phyloP scores from a whole-genome alignment of 2,888 invertebrate genomes.

The Bursaphelenchus okinawaensis region DNA sequence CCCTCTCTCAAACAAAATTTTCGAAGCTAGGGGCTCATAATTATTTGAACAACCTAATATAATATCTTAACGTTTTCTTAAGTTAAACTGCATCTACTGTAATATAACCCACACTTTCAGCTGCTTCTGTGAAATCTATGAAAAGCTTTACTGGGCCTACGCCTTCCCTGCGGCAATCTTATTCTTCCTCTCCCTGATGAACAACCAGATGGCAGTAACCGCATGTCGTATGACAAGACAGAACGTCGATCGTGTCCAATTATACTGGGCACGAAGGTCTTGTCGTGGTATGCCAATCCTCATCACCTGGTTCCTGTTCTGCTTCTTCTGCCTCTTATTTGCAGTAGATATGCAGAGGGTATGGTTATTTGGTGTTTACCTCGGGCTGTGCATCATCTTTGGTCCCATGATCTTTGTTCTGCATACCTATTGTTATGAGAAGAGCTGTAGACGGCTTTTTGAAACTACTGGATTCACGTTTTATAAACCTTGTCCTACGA shows the following conservation, averaged over 20 bases:
- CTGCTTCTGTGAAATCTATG: slow-evolving; percentile 19
- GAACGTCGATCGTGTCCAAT: slow-evolving; percentile 17
- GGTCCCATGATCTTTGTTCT: slow-evolving; percentile 24
- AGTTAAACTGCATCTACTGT: no score
- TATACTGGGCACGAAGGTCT: slow-evolving; percentile 24
- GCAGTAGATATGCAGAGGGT: slow-evolving; percentile 23
- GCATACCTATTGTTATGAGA: slow-evolving; percentile 24
- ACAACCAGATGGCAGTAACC: slow-evolving; percentile 17
- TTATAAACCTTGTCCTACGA: slow-evolving; percentile 8
- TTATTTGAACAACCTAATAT: no score
- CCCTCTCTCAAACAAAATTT: no score
- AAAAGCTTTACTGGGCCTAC: slow-evolving; percentile 23
- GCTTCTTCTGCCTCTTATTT: slow-evolving; percentile 20
- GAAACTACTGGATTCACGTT: slow-evolving; percentile 5
- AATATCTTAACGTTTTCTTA: no score
- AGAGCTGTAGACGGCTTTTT: slow-evolving; percentile 5
- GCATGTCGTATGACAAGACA: slow-evolving; percentile 17
- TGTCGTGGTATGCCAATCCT: slow-evolving; percentile 22
- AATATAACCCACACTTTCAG: slow-evolving; percentile 9
- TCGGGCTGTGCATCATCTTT: slow-evolving; percentile 13
- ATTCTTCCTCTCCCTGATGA: slow-evolving; percentile 14
- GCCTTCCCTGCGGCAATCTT: slow-evolving; percentile 20
- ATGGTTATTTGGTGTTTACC: slow-evolving; percentile 23
- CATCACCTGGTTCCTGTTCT: slow-evolving; percentile 17
- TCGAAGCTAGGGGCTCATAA: no score